Evolutionary conservation across 2,113 vertebrate genomes (phyloP), one percentile per base, ranked within the genome.

Genomic region (Ailuropoda melanoleuca): DNA sequence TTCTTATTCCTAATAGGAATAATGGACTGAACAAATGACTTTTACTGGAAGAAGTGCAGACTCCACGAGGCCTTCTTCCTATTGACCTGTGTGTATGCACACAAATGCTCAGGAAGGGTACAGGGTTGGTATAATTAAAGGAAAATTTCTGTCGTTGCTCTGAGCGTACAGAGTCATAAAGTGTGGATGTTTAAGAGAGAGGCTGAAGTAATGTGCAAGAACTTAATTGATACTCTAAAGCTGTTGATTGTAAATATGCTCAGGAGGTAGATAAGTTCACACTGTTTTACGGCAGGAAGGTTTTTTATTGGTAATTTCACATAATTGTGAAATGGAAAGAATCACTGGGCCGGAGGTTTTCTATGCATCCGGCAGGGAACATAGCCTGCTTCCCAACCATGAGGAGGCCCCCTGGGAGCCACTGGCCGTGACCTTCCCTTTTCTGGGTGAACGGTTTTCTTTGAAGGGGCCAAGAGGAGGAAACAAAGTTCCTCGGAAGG

Each of bases 151-250:
- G 48, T 84, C 97, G 75, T 89, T 97, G 86, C 77, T 98, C 46
- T 95, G 77, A 97, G 94, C 93, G 75, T 96, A 93, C 88, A 96
- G 97, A 98, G 97, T 97, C 96, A 98, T 95, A 97, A 98, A 98
- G 96, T 70, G 93, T 74, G 81, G 90, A 74, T 92, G 53, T 95
- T 98, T 98, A 93, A 98, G 97, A 97, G 80, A 97, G 95, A 98
- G 96, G 86, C 96, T 98, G 82, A 86, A 95, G 90, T 90, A 97
- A 97, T 95, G 90, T 91, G 94, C 24, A 82, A 29, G 96, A 96
- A 97, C 80, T 98, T 98, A 98, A 97, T 80, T 97, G 75, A 98
- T 98, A 98, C 96, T 97, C 96, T 92, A 95, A 97, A 98, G 97
- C 95, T 56, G 58, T 6, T 77, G 95, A 97, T 85, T 96, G 88